These are phyloP conservation scores for Amiota minor DNA, from an alignment of 2,888 invertebrate species.

Conservation along the genomic window DNA sequence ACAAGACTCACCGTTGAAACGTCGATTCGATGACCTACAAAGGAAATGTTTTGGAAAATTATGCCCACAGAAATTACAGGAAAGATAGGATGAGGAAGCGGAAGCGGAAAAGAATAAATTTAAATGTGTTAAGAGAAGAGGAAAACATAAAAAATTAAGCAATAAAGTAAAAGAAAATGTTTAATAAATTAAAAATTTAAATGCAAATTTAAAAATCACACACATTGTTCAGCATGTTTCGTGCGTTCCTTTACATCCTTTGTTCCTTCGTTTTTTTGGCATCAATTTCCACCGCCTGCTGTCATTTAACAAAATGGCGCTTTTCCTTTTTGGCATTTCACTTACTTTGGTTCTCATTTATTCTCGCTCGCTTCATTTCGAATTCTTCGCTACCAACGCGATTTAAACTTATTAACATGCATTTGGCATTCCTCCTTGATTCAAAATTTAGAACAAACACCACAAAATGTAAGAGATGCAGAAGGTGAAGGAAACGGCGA, in stretches of 20 bases:
- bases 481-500: neutral
- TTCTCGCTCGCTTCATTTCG: neutral
- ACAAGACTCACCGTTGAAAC: neutral
- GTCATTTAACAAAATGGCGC: neutral
- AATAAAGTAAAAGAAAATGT: no score
- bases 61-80: neutral
- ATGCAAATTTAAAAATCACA: slow-evolving; percentile 6
- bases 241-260: neutral
- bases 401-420: slow-evolving; percentile 4
- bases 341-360: neutral
- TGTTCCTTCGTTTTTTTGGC: neutral
- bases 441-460: neutral
- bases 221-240: neutral
- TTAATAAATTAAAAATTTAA: neutral
- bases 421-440: neutral
- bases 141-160: no score
- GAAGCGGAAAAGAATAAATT: neutral
- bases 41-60: slow-evolving; percentile 24
- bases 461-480: neutral
- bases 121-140: no score
- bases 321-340: neutral
- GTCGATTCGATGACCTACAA: neutral
- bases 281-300: neutral
- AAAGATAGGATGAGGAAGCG: neutral
- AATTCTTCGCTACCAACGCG: neutral